Conservation (phyloP, 30 jellyfish, hydroid and myxozoan genomes). For the Sanderia malayensis region DNA sequence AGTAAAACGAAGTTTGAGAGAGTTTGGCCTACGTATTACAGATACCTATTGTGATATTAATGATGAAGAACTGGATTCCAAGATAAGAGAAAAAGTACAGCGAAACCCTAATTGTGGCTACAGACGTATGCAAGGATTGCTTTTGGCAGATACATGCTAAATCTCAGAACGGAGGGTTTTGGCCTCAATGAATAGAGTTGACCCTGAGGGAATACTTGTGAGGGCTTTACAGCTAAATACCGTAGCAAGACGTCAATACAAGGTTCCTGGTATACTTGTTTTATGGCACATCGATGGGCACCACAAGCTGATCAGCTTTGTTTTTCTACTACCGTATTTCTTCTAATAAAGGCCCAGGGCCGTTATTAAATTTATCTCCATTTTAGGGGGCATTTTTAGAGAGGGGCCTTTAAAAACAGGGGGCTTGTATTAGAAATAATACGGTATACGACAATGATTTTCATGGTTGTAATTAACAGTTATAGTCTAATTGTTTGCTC, state of each 20-base stretch:
- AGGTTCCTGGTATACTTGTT: background rate
- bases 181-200: conserved; percentile 10
- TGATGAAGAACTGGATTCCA: background rate
- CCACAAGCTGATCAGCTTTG: conserved; percentile 11
- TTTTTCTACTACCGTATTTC: background rate
- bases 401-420: background rate
- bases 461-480: background rate
- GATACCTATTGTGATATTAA: background rate
- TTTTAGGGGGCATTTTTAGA: background rate
- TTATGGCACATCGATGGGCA: conserved; percentile 21
- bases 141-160: background rate
- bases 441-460: background rate
- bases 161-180: background rate
- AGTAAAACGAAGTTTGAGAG: background rate
- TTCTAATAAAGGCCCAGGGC: background rate
- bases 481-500: background rate
- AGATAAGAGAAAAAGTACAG: background rate
- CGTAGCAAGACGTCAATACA: conserved; percentile 3
- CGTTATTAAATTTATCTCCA: background rate
- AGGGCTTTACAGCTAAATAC: conserved; percentile 6
- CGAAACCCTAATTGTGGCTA: conserved; percentile 10
- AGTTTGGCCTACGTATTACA: background rate
- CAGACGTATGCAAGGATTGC: no score
- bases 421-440: background rate
- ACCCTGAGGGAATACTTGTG: conserved; percentile 8